These are phyloP conservation scores for Eriocheir sinensis DNA, from an alignment of 1,140 invertebrate genomes.

Conservation along the genomic window DNA sequence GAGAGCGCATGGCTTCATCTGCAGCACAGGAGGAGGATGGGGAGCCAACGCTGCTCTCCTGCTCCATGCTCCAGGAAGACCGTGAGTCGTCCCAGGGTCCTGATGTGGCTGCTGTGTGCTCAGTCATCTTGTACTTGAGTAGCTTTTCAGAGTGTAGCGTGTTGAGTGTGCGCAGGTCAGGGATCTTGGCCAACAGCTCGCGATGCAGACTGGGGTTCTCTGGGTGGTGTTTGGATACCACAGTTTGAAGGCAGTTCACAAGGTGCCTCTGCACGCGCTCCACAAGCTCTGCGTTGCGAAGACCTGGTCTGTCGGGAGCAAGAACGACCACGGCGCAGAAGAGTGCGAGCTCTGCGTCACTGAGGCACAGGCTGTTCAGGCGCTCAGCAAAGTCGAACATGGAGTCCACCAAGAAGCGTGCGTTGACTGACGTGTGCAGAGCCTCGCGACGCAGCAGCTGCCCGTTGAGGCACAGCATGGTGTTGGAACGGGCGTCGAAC, in stretches of 20 bases:
- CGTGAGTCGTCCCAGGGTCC: conserved; percentile 75
- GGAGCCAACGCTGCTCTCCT: conserved; percentile 86
- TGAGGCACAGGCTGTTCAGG: conserved; percentile 93
- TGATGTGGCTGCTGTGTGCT: conserved; percentile 88
- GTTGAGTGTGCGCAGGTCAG: conserved; percentile 96
- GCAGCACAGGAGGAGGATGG: conserved; percentile 83
- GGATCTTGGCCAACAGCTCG: conserved; percentile 96
- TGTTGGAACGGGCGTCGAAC: conserved; percentile 86
- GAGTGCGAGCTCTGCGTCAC: conserved; percentile 95
- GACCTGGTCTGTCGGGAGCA: conserved; percentile 93
- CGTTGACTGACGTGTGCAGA: conserved; percentile 90
- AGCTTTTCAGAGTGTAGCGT: conserved; percentile 98
- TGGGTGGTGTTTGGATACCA: conserved; percentile 89
- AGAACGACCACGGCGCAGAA: conserved; percentile 98
- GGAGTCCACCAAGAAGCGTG: conserved; percentile 96
- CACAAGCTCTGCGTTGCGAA: conserved; percentile 95
- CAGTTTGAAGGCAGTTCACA: conserved; percentile 92
- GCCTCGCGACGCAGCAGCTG: conserved; percentile 94
- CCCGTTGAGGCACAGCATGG: conserved; percentile 95
- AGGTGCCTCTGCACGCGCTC: conserved; percentile 95
- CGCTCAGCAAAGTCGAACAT: conserved; percentile 98
- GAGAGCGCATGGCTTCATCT: conserved; percentile 87
- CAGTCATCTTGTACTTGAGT: conserved; percentile 94
- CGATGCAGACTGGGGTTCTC: conserved; percentile 88
- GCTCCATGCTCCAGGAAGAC: conserved; percentile 72